Evolutionary conservation across 2,888 invertebrate genomes (phyloP), one percentile per base, ranked within the genome.

Genomic region (Spodoptera picta): DNA sequence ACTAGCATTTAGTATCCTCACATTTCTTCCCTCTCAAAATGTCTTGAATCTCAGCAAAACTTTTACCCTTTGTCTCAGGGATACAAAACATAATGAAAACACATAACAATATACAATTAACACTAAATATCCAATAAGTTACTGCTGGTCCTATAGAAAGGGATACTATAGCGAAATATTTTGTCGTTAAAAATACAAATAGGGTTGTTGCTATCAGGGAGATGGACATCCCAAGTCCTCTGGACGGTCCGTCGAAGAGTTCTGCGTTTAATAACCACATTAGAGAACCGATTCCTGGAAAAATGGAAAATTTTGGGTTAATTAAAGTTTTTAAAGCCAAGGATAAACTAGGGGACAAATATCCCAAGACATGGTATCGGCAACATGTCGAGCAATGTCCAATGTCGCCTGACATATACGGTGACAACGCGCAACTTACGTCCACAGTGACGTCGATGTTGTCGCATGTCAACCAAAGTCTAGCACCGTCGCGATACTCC

Each of bases 1-100:
- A 6, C 27, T 62, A 69, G 27, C 63, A 69, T 3, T 47, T 46
- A 49, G 4, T 12, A 4, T 23, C 43, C 5, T 50, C 53, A 24
- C 24, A 36, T 1, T n/a, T 58, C 7, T 61, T 59, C 14, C 47
- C 41, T 7, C 67, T 49, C 24, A 73, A 66, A 47, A 59, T 50
- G 12, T 65, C 54, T 23, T 92, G 92, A 7, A 92, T 92, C 61
- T 92, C 90, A 6, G 72, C 67, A 46, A 92, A 89, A 9, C 82
- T 82, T 53, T 86, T 91, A 0, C 90, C 90, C 42, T 90, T 92
- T 0, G 92, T 92, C 62, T 92, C 92, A 0, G 92, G 92, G 0
- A 92, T 51, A 62, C 80, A 88, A 7, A 88, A 73, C 11, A 79
- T 49, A 2, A 91, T 74, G 27, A 90, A 86, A 0, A 82, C 4